These are phyloP conservation scores for Drymonia ruficornis DNA, from an alignment of 2,888 invertebrate species.

Conservation along the genomic window DNA sequence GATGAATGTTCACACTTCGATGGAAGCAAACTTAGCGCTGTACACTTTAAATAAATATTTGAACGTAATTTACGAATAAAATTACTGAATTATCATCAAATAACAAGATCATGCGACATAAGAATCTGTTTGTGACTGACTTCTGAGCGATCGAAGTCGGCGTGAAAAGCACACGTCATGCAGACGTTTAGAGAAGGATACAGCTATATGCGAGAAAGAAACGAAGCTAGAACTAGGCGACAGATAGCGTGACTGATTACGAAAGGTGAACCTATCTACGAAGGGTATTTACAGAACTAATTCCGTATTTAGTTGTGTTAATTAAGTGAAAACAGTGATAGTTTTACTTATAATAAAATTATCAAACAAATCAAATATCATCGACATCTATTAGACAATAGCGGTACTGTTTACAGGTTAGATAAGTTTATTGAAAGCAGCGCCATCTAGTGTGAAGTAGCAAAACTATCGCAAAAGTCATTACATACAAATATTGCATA, in stretches of 20 bases:
- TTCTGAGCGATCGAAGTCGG: conserved; percentile 61
- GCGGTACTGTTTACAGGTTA: neutral
- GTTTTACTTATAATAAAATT: neutral
- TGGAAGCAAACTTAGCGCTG: conserved; percentile 29
- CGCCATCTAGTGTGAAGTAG: conserved; percentile 41
- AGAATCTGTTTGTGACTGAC: conserved; percentile 74
- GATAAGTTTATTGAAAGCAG: neutral
- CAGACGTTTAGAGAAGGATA: conserved; percentile 60
- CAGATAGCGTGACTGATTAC: conserved; percentile 36
- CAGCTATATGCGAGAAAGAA: conserved; percentile 45
- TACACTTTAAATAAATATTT: conserved; percentile 31
- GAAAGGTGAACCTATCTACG: conserved; percentile 16
- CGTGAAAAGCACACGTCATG: conserved; percentile 69
- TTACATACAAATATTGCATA: neutral
- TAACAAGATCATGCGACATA: conserved; percentile 62
- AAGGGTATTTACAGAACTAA: neutral
- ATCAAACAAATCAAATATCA: neutral
- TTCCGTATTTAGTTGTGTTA: neutral
- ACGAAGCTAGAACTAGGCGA: conserved; percentile 21
- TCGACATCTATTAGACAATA: neutral
- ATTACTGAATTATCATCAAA: conserved; percentile 51
- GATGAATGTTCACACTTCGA: conserved; percentile 33
- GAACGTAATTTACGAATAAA: conserved; percentile 50
- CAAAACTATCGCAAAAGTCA: conserved; percentile 17
- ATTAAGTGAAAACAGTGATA: neutral